phyloP scores from a whole-genome alignment of 1,140 invertebrate species.

The Euschistus heros region DNA sequence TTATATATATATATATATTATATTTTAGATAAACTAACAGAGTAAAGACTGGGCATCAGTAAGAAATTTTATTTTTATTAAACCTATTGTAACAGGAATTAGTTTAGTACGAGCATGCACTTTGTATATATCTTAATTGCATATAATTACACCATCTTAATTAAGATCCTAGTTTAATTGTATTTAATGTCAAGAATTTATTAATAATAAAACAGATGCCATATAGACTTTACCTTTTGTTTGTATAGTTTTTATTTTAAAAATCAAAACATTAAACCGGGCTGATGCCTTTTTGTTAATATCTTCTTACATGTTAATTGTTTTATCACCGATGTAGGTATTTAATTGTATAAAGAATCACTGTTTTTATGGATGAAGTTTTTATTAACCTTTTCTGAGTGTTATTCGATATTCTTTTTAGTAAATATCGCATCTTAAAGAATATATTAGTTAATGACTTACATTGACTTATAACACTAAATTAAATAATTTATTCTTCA shows the following conservation, averaged over 20 bases:
- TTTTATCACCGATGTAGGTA: conserved; percentile 9
- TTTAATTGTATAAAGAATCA: conserved; percentile 7
- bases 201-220: neutral
- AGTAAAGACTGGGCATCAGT: conserved; percentile 16
- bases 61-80: conserved; percentile 12
- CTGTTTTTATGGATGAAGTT: neutral
- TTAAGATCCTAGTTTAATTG: too few relatives aligned
- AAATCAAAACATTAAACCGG: neutral
- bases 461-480: too few relatives aligned
- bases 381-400: neutral
- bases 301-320: neutral
- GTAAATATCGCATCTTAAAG: too few relatives aligned
- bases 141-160: too few relatives aligned
- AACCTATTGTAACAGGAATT: too few relatives aligned
- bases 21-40: conserved; percentile 13
- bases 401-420: neutral
- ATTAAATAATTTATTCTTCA: too few relatives aligned
- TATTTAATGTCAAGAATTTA: neutral
- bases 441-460: too few relatives aligned
- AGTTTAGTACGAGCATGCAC: too few relatives aligned
- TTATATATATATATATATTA: neutral
- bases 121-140: too few relatives aligned
- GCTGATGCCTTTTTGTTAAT: conserved; percentile 11
- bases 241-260: conserved; percentile 10
- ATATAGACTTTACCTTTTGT: conserved; percentile 11